Conservation (phyloP, 1,140 invertebrate species). For the Teleogryllus occipitalis region DNA sequence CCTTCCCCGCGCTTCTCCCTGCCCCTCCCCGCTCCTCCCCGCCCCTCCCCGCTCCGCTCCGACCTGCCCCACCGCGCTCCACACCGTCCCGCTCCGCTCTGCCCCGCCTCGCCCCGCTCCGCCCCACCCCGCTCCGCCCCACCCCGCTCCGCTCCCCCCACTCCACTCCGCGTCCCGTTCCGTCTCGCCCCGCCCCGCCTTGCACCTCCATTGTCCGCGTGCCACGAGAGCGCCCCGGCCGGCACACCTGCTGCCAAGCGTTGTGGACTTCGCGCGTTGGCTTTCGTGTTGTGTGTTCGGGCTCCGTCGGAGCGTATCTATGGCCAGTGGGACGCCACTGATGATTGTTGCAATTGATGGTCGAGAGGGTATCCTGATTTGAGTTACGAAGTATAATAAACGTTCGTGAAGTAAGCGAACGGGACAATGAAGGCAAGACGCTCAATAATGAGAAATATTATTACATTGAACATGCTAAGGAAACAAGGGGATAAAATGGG, state of each 20-base stretch:
- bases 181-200: background rate
- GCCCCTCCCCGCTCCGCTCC: background rate
- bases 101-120: too few species aligned
- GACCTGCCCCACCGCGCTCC: background rate
- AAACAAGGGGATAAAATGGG: too few species aligned
- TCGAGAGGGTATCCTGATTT: too few species aligned
- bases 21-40: background rate
- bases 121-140: too few species aligned
- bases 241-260: background rate
- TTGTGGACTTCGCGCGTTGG: background rate
- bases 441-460: too few species aligned
- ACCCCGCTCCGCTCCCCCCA: background rate
- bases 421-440: too few species aligned
- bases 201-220: background rate
- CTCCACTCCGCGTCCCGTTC: background rate
- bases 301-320: too few species aligned
- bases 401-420: too few species aligned
- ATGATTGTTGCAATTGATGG: too few species aligned
- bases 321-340: too few species aligned
- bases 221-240: background rate
- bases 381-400: too few species aligned
- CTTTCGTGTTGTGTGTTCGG: background rate
- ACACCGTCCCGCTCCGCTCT: background rate
- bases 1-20: background rate
- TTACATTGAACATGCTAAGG: too few species aligned